Evolutionary conservation across 2,113 vertebrate species (phyloP), one percentile per base, ranked within the genome.

Genomic region (Zosterops borbonicus): DNA sequence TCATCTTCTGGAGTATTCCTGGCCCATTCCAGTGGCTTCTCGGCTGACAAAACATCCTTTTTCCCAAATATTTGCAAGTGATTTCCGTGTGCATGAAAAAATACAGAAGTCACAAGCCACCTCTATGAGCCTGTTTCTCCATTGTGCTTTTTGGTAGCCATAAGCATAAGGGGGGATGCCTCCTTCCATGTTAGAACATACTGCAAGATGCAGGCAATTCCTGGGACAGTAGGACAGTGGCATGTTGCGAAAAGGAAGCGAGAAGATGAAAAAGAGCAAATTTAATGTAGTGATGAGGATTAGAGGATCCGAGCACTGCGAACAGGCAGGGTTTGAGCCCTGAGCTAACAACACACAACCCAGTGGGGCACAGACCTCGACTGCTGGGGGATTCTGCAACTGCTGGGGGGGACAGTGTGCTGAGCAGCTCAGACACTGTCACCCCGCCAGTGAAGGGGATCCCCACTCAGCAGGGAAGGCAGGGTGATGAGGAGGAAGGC

Each of bases 231-330:
- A 84, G 65, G n/a, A 71, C 6, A 7, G 22, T n/a, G 19, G 9
- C 20, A 28, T 37, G 22, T 37, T 84, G 27, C 47, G 33, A 52
- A 37, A 69, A 58, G 68, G 52, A 87, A 35, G 14, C 0, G 0
- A 62, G 55, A 88, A 83, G 59, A 50, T 24, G 23, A 55, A 59
- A 88, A 87, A 46, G 29, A 60, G 23, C 11, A 62, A 63, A 69
- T 53, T 49, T 83, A 87, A 49, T 24, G 9, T 33, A 42, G 6
- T 16, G 33, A 19, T 63, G 42, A 58, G 49, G 27, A 31, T 80
- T 63, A 67, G 55, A 31, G 42, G 37, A 20, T 75, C 46, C 0
- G 0, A 31, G 29, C 1, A 0, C 7, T n/a, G 17, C 0, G 4
- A 71, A 77, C 42, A 67, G 33, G 31, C 28, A 46, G 28, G 16